Base-by-base conservation (phyloP, 1,140 invertebrate genomes). In the Myzus persicae region DNA sequence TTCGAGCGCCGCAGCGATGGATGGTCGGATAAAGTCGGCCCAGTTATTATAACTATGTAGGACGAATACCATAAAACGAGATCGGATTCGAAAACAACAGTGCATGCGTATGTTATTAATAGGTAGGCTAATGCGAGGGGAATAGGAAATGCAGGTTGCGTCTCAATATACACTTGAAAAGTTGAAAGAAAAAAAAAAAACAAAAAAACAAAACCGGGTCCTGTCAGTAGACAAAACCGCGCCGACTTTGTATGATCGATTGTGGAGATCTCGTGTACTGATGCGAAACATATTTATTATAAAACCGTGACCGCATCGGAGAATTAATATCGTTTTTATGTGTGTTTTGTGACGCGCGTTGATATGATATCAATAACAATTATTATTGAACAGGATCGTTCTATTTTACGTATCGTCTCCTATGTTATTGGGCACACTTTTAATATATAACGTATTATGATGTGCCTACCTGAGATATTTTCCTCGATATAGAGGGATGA, bases 21-120 rank as follows among this genome's bases (percentile, higher is more conserved):
- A 46, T 40, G 44, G 90, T 91, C 3, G 59, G 90, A 91, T 91
- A 91, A 67, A 31, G 90, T 91, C 40, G 54, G 40, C 54, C 90
- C 90, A 91, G 59, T 76, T 91, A 91, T 91, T 89, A 91, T 91
- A 42, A 67, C 36, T 67, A 89, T 89, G n/a, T 89, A 89, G 48
- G 36, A 91, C 90, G 90, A 91, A 81, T 81, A 91, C 67, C 51
- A 42, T 76, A 91, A 91, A 91, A 76, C 51, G 42, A 76, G 67
- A 91, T 91, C 59, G 90, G 54, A 91, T 91, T 91, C 59, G 90
- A 81, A 44, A 91, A 91, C 90, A 48, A 91, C 59, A n/a, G 36
- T 4, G 59, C 26, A 3, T 54, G 51, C 6, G 42, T 36, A 26
- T 92, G 9, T 92, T 92, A 92, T 92, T 92, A 92, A 92, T 92